Percentiles rank a stretch among this genome's conserved stretches.
Evolutionary conservation across 2,113 vertebrate genomes (phyloP).

Genomic region (Paedocypris sp.): DNA sequence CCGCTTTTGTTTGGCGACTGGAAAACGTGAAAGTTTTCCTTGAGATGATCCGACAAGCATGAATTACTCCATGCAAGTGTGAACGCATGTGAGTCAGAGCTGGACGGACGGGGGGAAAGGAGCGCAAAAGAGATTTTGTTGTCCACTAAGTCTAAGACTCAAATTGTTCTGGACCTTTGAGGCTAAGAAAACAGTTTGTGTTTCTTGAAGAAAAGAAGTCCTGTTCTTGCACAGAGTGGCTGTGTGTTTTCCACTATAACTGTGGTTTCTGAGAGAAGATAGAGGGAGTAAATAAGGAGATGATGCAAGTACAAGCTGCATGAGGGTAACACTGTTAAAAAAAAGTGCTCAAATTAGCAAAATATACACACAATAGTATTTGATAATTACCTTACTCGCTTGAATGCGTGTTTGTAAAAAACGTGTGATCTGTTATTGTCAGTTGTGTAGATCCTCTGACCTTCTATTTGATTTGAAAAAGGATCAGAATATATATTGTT

Average conservation of each 20-base stretch:
- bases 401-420: no score
- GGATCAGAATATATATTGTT: no score
- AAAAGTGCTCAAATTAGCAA: background rate
- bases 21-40: slow-evolving; percentile 22
- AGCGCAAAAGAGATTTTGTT: slow-evolving; percentile 17
- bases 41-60: slow-evolving; percentile 19
- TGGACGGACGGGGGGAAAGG: slow-evolving; percentile 8
- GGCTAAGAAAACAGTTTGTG: slow-evolving; percentile 22
- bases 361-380: no score
- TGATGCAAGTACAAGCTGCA: slow-evolving; percentile 8
- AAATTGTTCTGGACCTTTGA: slow-evolving; percentile 27
- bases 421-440: no score
- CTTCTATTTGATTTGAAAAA: no score
- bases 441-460: no score
- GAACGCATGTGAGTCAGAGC: slow-evolving; percentile 22
- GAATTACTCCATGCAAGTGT: slow-evolving; percentile 22
- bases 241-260: slow-evolving; percentile 13
- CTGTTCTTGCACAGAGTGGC: slow-evolving; percentile 17
- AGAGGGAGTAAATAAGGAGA: slow-evolving; percentile 7
- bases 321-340: background rate
- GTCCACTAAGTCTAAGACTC: slow-evolving; percentile 5
- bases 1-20: slow-evolving; percentile 11
- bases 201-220: slow-evolving; percentile 23
- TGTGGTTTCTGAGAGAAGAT: slow-evolving; percentile 4
- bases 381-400: no score